Conservation (phyloP, 2,797 vertebrate species). For the Botia almorhae region DNA sequence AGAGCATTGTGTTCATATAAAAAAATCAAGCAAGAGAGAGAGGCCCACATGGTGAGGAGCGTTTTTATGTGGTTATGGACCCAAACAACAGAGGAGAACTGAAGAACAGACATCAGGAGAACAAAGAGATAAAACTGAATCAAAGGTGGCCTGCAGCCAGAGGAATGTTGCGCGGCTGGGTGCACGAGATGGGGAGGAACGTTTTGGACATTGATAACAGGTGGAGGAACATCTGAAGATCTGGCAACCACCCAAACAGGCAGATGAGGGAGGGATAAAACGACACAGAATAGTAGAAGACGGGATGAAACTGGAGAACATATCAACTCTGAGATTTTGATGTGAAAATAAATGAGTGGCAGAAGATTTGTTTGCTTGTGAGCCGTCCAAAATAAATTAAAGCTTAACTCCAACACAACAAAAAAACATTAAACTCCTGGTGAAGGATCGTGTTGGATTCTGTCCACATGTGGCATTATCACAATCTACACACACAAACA, state of each 20-base stretch:
- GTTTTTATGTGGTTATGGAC: background rate
- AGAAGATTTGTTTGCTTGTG: background rate
- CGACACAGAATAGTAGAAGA: background rate
- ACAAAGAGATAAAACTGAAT: conserved; percentile 26
- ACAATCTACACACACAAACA: too few species aligned
- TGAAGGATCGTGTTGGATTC: too few species aligned
- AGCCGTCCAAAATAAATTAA: background rate
- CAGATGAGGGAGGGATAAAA: conserved; percentile 10
- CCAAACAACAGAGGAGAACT: conserved; percentile 25
- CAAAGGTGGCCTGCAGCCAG: conserved; percentile 35
- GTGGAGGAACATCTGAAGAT: conserved; percentile 51
- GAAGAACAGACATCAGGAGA: conserved; percentile 32
- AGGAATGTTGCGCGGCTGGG: conserved; percentile 27
- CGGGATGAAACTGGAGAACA: conserved; percentile 5
- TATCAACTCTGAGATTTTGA: background rate
- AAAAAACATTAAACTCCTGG: background rate
- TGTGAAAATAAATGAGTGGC: background rate
- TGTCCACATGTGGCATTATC: too few species aligned
- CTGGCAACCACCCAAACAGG: conserved; percentile 25
- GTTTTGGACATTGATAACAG: conserved; percentile 27
- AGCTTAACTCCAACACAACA: background rate
- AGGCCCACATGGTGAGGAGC: background rate
- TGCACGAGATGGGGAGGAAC: background rate
- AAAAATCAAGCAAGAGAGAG: background rate
- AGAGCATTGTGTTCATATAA: background rate